Evolutionary conservation across 2,113 vertebrate species (phyloP).

Genomic region (Beaufortia kweichowensis): DNA sequence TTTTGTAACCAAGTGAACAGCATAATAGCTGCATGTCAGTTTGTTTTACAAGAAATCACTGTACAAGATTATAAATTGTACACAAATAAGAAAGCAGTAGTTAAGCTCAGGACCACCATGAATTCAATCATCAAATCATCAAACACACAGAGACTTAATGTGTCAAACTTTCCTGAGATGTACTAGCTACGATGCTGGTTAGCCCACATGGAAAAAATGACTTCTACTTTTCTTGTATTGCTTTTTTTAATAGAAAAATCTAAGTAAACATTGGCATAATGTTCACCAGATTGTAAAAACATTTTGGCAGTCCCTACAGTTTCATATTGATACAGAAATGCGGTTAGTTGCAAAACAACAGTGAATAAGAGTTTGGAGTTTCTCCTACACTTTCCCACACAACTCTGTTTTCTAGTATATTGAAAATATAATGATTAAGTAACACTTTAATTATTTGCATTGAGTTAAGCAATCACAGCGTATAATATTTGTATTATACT

Average conservation of each 20-base stretch:
- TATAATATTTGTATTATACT: too few relatives aligned
- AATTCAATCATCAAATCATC: conserved; percentile 17
- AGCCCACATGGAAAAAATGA: conserved; percentile 14
- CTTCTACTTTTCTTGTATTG: not conserved
- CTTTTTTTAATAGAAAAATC: too few relatives aligned
- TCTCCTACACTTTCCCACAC: too few relatives aligned
- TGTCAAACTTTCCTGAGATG: not conserved
- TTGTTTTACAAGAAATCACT: too few relatives aligned
- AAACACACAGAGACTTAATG: conserved; percentile 10
- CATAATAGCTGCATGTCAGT: not conserved
- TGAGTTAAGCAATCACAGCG: too few relatives aligned
- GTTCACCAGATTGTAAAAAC: too few relatives aligned
- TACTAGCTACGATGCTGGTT: not conserved
- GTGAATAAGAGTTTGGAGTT: not conserved
- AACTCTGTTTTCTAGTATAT: too few relatives aligned
- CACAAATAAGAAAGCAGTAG: not conserved
- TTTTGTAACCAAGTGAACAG: too few relatives aligned
- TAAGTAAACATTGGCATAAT: too few relatives aligned
- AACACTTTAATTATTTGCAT: too few relatives aligned
- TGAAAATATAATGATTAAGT: too few relatives aligned
- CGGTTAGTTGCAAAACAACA: not conserved
- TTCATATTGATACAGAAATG: not conserved
- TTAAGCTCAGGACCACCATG: conserved; percentile 16
- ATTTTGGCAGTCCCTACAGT: not conserved
- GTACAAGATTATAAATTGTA: not conserved